These are phyloP conservation scores for Vanessa cardui DNA, from an alignment of 2,888 invertebrate genomes.

Conservation along the genomic window DNA sequence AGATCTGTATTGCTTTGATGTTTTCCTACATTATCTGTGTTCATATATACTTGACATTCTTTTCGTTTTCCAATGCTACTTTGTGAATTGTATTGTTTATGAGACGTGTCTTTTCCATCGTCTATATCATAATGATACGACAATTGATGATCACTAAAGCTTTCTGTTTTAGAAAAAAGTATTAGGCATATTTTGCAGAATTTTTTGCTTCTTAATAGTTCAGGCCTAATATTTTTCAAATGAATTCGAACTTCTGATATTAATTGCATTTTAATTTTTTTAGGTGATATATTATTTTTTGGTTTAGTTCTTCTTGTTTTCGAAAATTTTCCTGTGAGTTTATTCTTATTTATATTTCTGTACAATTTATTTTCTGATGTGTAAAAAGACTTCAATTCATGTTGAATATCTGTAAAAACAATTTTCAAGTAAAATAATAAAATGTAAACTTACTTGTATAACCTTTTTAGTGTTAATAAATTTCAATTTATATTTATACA, in stretches of 20 bases:
- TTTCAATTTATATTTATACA: too few species aligned
- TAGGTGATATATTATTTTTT: conserved; percentile 30
- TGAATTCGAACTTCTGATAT: conserved; percentile 44
- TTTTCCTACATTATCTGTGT: too few species aligned
- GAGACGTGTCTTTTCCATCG: background rate
- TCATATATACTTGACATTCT: conserved; percentile 18
- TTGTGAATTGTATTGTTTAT: background rate
- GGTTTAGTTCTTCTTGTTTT: conserved; percentile 49
- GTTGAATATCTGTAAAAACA: conserved; percentile 7
- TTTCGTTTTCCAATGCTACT: background rate
- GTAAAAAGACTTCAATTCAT: conserved; percentile 6
- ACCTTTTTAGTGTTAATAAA: too few species aligned
- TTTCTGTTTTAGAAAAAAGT: conserved; percentile 53
- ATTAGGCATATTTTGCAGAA: conserved; percentile 62
- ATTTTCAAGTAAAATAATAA: background rate
- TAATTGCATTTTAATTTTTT: conserved; percentile 27
- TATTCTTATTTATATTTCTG: background rate
- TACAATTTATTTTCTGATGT: background rate
- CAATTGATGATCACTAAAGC: conserved; percentile 46
- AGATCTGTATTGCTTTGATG: conserved; percentile 22
- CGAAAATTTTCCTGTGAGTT: background rate
- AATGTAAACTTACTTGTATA: too few species aligned
- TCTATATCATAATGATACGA: conserved; percentile 36
- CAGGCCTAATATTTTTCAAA: conserved; percentile 52
- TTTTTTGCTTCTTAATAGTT: conserved; percentile 52